These are phyloP conservation scores for Grantiella picta DNA, from an alignment of 2,113 vertebrate genomes.

Conservation along the genomic window DNA sequence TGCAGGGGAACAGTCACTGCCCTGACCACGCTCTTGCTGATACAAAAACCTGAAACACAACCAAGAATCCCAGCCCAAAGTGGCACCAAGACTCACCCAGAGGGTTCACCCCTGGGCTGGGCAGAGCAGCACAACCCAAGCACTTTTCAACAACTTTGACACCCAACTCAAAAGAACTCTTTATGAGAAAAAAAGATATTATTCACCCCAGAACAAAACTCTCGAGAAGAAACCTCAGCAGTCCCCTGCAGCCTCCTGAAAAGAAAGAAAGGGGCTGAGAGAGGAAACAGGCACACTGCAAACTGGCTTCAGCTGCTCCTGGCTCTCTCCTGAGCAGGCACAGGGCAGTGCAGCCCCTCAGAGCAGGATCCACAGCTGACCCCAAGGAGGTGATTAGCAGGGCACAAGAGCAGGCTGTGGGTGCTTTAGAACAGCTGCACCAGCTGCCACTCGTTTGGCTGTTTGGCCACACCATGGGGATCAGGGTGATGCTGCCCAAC, in stretches of 20 bases:
- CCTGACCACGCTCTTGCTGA: background rate
- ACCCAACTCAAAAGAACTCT: rapidly evolving
- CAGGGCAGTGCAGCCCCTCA: background rate
- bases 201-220: background rate
- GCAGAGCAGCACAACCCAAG: background rate
- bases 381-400: background rate
- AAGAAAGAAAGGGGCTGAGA: rapidly evolving
- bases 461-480: rapidly evolving
- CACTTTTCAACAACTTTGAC: rapidly evolving
- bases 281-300: rapidly evolving
- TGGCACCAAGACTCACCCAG: no score
- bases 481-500: background rate
- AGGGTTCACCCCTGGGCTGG: background rate
- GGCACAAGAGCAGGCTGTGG: background rate
- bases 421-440: no score
- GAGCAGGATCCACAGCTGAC: background rate
- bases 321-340: rapidly evolving
- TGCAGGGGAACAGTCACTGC: background rate
- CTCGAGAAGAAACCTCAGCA: rapidly evolving
- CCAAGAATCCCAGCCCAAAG: rapidly evolving
- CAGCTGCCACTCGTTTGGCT: background rate
- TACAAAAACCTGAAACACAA: background rate
- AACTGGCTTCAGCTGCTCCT: background rate
- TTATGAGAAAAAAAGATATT: rapidly evolving
- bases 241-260: rapidly evolving